Evolutionary conservation across 2,113 vertebrate genomes (phyloP), one percentile per base, ranked within the genome.

Genomic region (Panurus biarmicus): DNA sequence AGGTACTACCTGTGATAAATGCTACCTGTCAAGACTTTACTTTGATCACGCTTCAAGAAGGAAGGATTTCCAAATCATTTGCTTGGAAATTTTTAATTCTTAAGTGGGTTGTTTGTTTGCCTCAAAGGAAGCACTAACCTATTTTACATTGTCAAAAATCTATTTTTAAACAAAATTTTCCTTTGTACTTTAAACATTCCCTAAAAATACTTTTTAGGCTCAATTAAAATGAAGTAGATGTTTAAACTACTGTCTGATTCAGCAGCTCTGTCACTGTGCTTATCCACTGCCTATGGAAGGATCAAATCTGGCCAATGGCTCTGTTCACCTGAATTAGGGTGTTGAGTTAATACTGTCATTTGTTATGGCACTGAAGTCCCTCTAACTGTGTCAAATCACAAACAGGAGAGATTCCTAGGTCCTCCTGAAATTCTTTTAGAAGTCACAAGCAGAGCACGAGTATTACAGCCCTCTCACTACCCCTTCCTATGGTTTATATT

Each of bases 151-250:
- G 93, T 95, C 95, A 97, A 96, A 96, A 87, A 79, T 90, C 97
- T 97, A 95, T 96, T 96, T 97, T 97, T 96, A 97, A 93, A 96
- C 86, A 87, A 96, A 95, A 66, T 94, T 93, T 92, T 92, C 87
- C 95, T 96, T 97, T 97, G 96, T 96, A 93, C 96, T 95, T 95
- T 94, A 95, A 96, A 88, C 81, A 85, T 76, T 74, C 86, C 88
- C 83, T 90, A 95, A 97, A 97, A 97, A 97, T 95, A 97, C 80
- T 95, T 96, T 89, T 93, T 94, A 74, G 90, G 91, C 79, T 95
- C 40, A 73, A 97, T 96, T 96, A 94, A 95, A 97, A 90, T 35
- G 88, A 91, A 94, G 80, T 51, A 81, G 85, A 88, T 62, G 87
- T 85, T 95, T 57, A 92, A 92, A 83, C 84, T 44, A 50, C 25